phyloP scores from a whole-genome alignment of 2,888 invertebrate species.

The Antheraea assamensis region DNA sequence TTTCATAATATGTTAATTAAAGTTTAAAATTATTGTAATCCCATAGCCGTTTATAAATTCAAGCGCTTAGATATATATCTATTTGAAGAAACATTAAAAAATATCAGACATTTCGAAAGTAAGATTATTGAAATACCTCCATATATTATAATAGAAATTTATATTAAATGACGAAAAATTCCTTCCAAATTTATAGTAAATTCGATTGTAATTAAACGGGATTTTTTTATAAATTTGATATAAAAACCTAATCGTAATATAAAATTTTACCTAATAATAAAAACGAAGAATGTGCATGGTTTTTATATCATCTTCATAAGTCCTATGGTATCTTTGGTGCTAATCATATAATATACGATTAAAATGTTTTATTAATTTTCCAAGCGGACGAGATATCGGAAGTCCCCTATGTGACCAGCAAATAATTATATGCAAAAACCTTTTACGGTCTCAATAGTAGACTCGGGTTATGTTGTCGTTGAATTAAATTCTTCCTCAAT shows the following conservation, averaged over 20 bases:
- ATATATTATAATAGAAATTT: not conserved
- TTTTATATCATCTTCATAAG: constrained; percentile 51
- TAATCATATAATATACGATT: constrained; percentile 29
- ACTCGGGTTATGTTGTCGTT: constrained; percentile 63
- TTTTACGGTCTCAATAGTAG: constrained; percentile 60
- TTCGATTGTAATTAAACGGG: not conserved
- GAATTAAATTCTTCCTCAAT: constrained; percentile 58
- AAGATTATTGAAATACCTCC: not conserved
- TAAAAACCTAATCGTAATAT: constrained; percentile 36
- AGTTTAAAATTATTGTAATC: not conserved
- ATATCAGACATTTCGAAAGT: not conserved
- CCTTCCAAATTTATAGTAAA: not conserved
- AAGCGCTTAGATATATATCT: not conserved
- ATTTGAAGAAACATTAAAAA: not conserved
- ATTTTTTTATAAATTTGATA: constrained; percentile 48
- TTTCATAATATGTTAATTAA: not conserved
- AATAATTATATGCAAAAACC: constrained; percentile 37
- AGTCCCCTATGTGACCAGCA: constrained; percentile 49
- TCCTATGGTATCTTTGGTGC: not conserved
- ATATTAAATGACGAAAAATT: not conserved
- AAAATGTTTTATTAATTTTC: constrained; percentile 55
- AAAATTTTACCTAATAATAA: constrained; percentile 1
- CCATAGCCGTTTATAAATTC: not conserved
- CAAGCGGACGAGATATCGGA: constrained; percentile 64
- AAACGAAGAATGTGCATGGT: constrained; percentile 26